Evolutionary conservation across 2,888 invertebrate species (phyloP).

Genomic region (Magallana nippona): DNA sequence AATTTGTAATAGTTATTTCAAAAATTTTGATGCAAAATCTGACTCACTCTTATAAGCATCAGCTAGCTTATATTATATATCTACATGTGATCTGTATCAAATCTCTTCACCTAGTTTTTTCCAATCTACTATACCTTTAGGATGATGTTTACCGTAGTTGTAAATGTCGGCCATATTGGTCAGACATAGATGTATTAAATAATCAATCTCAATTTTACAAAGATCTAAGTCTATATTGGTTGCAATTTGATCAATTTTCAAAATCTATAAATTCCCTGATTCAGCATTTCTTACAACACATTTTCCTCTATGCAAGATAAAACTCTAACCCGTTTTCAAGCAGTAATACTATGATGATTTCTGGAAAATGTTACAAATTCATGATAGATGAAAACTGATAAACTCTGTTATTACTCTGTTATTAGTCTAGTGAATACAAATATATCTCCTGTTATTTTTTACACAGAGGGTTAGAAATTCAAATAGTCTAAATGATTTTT

Average conservation of each 20-base stretch:
- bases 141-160: too few species aligned
- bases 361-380: not conserved
- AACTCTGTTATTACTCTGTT: not conserved
- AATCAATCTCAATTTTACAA: not conserved
- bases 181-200: too few species aligned
- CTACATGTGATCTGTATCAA: too few species aligned
- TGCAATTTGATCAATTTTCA: not conserved
- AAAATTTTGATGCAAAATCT: not conserved
- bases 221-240: not conserved
- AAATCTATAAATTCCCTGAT: not conserved
- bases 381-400: conserved; percentile 11
- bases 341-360: not conserved
- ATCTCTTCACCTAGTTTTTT: too few species aligned
- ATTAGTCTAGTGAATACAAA: not conserved
- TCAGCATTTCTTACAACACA: not conserved
- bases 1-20: not conserved
- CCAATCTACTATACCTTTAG: too few species aligned
- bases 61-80: too few species aligned
- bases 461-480: conserved; percentile 7
- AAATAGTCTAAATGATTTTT: conserved; percentile 12
- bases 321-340: not conserved
- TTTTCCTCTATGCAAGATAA: too few species aligned
- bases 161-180: too few species aligned
- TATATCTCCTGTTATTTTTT: conserved; percentile 4
- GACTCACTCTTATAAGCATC: not conserved